phyloP scores from a whole-genome alignment of 2,888 invertebrate genomes.

The Limnephilus marmoratus region DNA sequence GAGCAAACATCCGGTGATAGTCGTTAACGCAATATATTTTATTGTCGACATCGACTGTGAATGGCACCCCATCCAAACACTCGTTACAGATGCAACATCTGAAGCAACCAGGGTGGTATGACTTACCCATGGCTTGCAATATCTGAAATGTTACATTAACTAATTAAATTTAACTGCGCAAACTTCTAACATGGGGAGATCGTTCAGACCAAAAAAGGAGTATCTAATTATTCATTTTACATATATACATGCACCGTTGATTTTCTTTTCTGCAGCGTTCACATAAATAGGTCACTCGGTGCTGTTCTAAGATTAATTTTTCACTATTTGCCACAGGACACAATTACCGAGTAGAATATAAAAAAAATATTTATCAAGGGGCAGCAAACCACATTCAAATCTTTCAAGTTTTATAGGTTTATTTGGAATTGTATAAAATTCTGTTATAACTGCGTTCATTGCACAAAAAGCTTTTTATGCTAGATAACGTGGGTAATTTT shows the following conservation, averaged over 20 bases:
- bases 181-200: slow-evolving; percentile 15
- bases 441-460: background rate
- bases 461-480: background rate
- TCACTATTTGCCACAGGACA: background rate
- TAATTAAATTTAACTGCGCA: background rate
- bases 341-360: background rate
- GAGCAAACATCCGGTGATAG: slow-evolving; percentile 99
- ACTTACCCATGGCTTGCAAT: slow-evolving; percentile 99
- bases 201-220: background rate
- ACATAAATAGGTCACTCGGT: too few relatives aligned
- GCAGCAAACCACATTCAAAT: background rate
- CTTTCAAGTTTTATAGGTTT: background rate
- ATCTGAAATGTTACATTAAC: slow-evolving; percentile 80
- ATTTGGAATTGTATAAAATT: background rate
- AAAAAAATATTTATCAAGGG: background rate
- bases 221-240: background rate
- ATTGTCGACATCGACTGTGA: slow-evolving; percentile 98
- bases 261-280: too few relatives aligned
- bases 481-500: background rate
- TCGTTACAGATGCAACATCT: slow-evolving; percentile 98
- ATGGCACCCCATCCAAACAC: slow-evolving; percentile 98
- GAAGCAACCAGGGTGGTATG: slow-evolving; percentile 99
- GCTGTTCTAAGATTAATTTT: too few relatives aligned
- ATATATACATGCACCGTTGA: too few relatives aligned
- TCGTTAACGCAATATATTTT: slow-evolving; percentile 99